Base-by-base conservation (phyloP, 2,113 vertebrate genomes). In the Trichomycterus rosablanca region DNA sequence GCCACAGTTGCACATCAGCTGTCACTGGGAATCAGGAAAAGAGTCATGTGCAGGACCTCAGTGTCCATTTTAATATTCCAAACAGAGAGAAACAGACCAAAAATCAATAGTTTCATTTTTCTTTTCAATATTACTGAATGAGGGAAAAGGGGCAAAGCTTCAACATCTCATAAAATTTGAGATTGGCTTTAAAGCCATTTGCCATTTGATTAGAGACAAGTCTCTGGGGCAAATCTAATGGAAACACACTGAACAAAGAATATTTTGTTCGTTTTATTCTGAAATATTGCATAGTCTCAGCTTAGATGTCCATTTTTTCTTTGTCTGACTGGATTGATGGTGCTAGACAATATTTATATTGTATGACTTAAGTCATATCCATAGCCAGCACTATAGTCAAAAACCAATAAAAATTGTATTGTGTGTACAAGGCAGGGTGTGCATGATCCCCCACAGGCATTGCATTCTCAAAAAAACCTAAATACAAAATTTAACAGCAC, bases 21-120 rank as follows among this genome's bases (percentile, higher is more conserved):
- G 58, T 35, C 39, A 55, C 58, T 58, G 42, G 35, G 48, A 71
- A 44, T 40, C 16, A 20, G 62, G 35, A 63, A 44, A 28, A 66
- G 30, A 22, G 49, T 20, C 18, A 23, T n/a, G n/a, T 79, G 74
- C 54, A 66, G 77, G 76, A 73, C 59, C 66, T 79, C 73, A 69
- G 66, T 63, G 72, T 82, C 76, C 68, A 77, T 82, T 79, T 82
- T 78, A 80, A 83, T 80, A 82, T 80, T 78, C 80, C 71, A 71
- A 59, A 74, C 70, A 69, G 76, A 76, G 74, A 80, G 74, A 74
- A 80, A 73, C 76, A 73, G 80, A 81, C 81, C 77, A 75, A 78
- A 84, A 83, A 84, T 85, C 83, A 66, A 85, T 84, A 44, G 2
- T 67, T 76, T 79, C 74, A 80, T 82, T 79, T 83, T 75, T 74